phyloP scores from a whole-genome alignment of 1,140 invertebrate species.

The Heterodera schachtii region DNA sequence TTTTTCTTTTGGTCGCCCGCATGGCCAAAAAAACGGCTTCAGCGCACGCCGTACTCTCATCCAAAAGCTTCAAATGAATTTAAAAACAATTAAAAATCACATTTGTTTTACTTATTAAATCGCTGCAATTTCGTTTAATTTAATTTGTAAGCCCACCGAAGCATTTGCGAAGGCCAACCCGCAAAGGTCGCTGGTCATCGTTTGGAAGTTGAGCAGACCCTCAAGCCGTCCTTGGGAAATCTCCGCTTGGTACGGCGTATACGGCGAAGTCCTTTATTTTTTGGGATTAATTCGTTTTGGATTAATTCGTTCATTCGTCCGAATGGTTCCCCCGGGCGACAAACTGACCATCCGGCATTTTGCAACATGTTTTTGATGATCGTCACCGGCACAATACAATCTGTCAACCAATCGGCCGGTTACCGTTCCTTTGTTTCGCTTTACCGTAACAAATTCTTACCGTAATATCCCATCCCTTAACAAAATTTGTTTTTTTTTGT shows the following conservation, averaged over 20 bases:
- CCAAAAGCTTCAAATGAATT: conserved; percentile 78
- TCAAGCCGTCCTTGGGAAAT: conserved; percentile 93
- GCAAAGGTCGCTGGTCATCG: conserved; percentile 91
- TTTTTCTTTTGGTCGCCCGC: conserved; percentile 67
- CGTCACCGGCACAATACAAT: conserved; percentile 81
- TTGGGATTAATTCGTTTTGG: conserved; percentile 23
- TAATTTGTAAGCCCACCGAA: conserved; percentile 64
- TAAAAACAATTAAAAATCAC: conserved; percentile 90
- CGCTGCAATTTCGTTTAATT: no score
- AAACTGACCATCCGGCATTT: conserved; percentile 91
- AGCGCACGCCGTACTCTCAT: conserved; percentile 95
- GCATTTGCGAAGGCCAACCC: conserved; percentile 92
- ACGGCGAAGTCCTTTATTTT: conserved; percentile 56
- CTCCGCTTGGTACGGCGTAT: conserved; percentile 79
- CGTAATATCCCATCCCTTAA: conserved; percentile 86
- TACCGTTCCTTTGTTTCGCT: not conserved
- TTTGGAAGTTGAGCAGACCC: conserved; percentile 94
- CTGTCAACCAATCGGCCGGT: conserved; percentile 2
- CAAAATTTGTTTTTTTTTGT: not conserved
- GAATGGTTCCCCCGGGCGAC: no score
- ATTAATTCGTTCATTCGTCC: not conserved
- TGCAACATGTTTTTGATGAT: conserved; percentile 97
- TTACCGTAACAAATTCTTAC: conserved; percentile 69
- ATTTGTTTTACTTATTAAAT: not conserved
- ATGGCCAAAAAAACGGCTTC: conserved; percentile 88